Conservation (phyloP, 2,888 invertebrate species). For the Elmis aenea region DNA sequence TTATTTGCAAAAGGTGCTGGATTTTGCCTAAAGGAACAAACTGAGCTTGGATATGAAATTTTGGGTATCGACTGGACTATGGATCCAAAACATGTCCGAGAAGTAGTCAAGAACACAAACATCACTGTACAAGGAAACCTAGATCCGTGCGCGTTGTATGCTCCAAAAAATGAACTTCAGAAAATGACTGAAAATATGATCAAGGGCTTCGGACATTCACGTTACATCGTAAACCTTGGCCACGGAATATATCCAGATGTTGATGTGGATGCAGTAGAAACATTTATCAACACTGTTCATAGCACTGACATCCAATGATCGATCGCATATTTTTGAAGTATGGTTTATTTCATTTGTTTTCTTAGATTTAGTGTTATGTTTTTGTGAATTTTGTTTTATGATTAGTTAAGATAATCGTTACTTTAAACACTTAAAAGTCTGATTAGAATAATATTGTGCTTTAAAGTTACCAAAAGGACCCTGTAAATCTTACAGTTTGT, state of each 20-base stretch:
- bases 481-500: no score
- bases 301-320: constrained; percentile 43
- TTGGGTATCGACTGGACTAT: constrained; percentile 96
- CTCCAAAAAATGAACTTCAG: constrained; percentile 59
- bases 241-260: constrained; percentile 96
- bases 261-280: constrained; percentile 74
- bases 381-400: no score
- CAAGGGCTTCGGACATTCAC: constrained; percentile 72
- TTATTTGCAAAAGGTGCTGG: constrained; percentile 94
- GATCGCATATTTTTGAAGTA: background rate
- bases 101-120: constrained; percentile 52
- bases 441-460: no score
- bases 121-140: constrained; percentile 91
- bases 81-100: constrained; percentile 70
- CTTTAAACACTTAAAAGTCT: no score
- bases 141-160: constrained; percentile 80
- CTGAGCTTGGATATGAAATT: constrained; percentile 76
- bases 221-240: constrained; percentile 94
- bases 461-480: no score
- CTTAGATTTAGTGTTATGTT: no score
- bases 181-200: constrained; percentile 71
- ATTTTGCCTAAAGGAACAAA: constrained; percentile 74
- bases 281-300: constrained; percentile 85
- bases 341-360: background rate
- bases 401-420: no score